Conservation (phyloP, 1,140 invertebrate species). For the Drosophila oshimai region DNA sequence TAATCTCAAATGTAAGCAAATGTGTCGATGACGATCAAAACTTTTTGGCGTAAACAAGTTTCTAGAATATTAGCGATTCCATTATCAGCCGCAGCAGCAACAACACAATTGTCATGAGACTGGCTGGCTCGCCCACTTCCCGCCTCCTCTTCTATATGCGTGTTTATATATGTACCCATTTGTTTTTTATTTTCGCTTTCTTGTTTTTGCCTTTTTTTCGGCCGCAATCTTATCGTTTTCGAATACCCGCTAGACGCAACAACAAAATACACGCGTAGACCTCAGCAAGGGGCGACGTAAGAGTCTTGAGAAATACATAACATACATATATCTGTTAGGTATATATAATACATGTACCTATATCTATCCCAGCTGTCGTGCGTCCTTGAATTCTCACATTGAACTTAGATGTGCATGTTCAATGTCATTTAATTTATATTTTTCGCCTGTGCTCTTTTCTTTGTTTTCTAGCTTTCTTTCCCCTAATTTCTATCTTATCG, state of each 20-base stretch:
- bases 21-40: conserved; percentile 42
- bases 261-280: conserved; percentile 8
- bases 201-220: conserved; percentile 40
- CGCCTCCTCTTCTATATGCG: neutral
- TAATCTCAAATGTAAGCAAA: conserved; percentile 47
- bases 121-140: conserved; percentile 25
- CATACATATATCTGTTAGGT: neutral
- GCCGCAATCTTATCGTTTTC: conserved; percentile 67
- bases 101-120: conserved; percentile 53
- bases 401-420: conserved; percentile 28
- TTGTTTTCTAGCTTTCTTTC: conserved; percentile 13
- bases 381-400: conserved; percentile 35
- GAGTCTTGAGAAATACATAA: neutral
- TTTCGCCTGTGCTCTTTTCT: neutral
- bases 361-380: conserved; percentile 25
- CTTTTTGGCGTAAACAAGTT: conserved; percentile 79
- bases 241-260: conserved; percentile 15
- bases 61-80: conserved; percentile 75
- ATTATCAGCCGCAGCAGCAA: conserved; percentile 58
- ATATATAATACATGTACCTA: neutral
- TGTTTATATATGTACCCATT: conserved; percentile 7
- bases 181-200: conserved; percentile 44
- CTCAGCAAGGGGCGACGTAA: conserved; percentile 3
- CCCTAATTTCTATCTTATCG: conserved; percentile 32
- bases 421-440: conserved; percentile 43